Evolutionary conservation across 2,113 vertebrate species (phyloP), one percentile per base, ranked within the genome.

Genomic region (Proterorhinus semilunaris): DNA sequence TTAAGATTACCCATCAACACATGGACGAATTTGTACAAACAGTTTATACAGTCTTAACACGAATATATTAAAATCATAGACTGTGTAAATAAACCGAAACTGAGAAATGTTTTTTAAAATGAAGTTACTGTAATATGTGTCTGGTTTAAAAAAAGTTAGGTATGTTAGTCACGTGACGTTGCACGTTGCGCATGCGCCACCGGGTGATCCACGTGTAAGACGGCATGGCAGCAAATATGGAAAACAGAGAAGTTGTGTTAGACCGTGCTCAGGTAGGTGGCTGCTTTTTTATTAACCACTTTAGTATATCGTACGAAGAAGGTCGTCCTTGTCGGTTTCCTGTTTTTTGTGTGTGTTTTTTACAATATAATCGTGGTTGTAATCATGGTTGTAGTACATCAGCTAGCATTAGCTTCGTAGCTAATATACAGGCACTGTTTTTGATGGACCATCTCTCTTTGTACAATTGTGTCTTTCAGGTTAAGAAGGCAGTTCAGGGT

Each of bases 401-500:
- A 8, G 43, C 17, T 48, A 4, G 11, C 1, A 2, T 76, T 79
- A 80, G 75, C 75, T 12, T 2, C 42, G 7, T 62, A 62, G 78
- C 78, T 79, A 83, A 62, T 8, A 8, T 9, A 0, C 10, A 65
- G n/a, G 15, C 43, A 43, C 10, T 10, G 27, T 65, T 50, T 65
- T 54, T 53, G 0, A 11, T 0, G 42, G 0, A n/a, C 7, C 0
- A 43, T 49, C 36, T 50, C 1, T 69, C 52, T 66, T 15, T 27
- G 0, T 27, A 1, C 4, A 1, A 0, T 13, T 42, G 15, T 62
- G 8, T 66, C 2, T 69, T 11, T 11, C 76, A 99, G 96, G 91
- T 96, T 73, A 93, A 89, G 84, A 96, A 93, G 66, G 96, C 97
- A 1, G 90, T 90, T 36, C 90, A 93, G 27, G 94, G 94, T 0